Evolutionary conservation across 2,888 invertebrate species (phyloP).

Genomic region (Micoletzkya japonica): DNA sequence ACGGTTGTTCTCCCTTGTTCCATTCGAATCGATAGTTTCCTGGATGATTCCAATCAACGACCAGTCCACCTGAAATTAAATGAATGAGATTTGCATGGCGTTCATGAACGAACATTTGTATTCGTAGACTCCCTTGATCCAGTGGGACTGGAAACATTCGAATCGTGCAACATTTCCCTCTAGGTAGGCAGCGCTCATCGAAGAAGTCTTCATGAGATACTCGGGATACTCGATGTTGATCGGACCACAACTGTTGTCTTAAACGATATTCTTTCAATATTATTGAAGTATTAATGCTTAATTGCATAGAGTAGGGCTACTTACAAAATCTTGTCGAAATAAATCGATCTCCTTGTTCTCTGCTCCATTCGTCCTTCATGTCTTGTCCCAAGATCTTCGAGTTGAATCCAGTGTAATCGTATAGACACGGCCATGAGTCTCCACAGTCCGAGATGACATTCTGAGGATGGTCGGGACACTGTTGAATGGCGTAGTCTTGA

Average conservation of each 20-base stretch:
- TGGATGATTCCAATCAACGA: slow-evolving; percentile 53
- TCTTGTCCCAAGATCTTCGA: slow-evolving; percentile 50
- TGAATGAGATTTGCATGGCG: neutral
- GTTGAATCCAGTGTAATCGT: slow-evolving; percentile 55
- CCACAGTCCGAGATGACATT: slow-evolving; percentile 51
- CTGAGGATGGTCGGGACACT: slow-evolving; percentile 61
- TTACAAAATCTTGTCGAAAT: slow-evolving; percentile 56
- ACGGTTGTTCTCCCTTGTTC: slow-evolving; percentile 62
- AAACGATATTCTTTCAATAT: neutral
- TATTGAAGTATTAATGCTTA: neutral
- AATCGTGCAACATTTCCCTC: slow-evolving; percentile 52
- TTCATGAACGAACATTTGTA: slow-evolving; percentile 40
- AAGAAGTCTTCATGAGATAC: slow-evolving; percentile 53
- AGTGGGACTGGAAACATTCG: slow-evolving; percentile 54
- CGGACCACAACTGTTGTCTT: slow-evolving; percentile 61
- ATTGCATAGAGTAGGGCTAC: too few relatives aligned
- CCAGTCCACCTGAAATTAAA: slow-evolving; percentile 42
- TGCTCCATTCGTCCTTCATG: slow-evolving; percentile 45
- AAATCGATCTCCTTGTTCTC: slow-evolving; percentile 49
- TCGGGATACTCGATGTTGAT: slow-evolving; percentile 62
- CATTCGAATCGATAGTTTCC: slow-evolving; percentile 52
- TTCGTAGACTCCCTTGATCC: slow-evolving; percentile 50
- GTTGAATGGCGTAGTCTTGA: slow-evolving; percentile 46
- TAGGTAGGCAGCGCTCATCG: slow-evolving; percentile 43
- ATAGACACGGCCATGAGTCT: slow-evolving; percentile 47